A percentile compares a stretch with the other conserved stretches of the same genome.
Conservation (phyloP, 1,140 invertebrate genomes). For the Sitobion miscanthi region DNA sequence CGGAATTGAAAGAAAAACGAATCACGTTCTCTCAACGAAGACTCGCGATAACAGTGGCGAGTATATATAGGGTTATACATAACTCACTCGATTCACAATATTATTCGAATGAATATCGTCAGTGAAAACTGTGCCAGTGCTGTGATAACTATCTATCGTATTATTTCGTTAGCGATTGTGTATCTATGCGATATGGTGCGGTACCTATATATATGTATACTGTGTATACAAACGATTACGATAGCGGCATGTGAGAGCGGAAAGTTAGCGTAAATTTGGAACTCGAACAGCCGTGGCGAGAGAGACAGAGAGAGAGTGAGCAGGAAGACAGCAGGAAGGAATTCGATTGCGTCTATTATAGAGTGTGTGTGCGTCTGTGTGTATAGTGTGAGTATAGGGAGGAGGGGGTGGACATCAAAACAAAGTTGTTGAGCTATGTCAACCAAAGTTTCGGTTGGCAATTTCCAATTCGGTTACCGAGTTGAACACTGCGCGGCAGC, state of each 20-base stretch:
- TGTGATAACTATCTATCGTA: neutral
- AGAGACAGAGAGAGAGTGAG: neutral
- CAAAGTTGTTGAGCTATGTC: slow-evolving; percentile 24
- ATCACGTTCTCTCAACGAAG: too few species aligned
- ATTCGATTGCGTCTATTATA: neutral
- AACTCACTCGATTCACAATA: neutral
- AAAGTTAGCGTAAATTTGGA: neutral
- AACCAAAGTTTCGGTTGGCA: neutral
- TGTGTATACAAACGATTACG: neutral
- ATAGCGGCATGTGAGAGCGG: neutral
- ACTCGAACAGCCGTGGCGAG: neutral
- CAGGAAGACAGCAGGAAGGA: neutral
- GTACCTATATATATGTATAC: neutral
- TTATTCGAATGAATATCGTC: neutral
- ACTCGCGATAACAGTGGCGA: neutral
- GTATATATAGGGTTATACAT: neutral
- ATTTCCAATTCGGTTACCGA: neutral
- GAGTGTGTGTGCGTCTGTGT: neutral
- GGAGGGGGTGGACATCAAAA: neutral
- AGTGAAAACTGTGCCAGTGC: neutral
- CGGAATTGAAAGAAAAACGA: neutral
- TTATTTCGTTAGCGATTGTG: neutral
- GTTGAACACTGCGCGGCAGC: neutral
- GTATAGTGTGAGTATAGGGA: too few species aligned
- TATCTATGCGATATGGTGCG: too few species aligned